Percentiles rank a stretch among this genome's conserved stretches.
These are phyloP conservation scores for Oxystoma pomonae DNA, from an alignment of 2,888 invertebrate species.

Conservation along the genomic window DNA sequence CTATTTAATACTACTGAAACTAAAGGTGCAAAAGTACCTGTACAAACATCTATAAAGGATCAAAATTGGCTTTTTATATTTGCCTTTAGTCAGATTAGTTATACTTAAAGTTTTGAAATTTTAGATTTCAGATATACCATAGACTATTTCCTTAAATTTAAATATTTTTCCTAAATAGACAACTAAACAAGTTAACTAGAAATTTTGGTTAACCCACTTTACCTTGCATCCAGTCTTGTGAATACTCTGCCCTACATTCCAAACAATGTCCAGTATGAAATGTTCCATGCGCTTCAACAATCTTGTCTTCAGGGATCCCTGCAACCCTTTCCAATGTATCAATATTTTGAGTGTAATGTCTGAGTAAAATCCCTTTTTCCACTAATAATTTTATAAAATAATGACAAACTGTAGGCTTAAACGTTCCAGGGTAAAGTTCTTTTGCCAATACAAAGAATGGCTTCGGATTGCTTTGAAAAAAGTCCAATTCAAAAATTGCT, in stretches of 20 bases:
- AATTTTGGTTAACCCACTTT: no score
- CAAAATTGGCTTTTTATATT: no score
- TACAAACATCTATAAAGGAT: no score
- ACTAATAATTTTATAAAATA: constrained; percentile 83
- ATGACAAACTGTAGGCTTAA: constrained; percentile 86
- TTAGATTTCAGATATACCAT: no score
- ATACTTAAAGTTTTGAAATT: no score
- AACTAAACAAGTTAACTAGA: no score
- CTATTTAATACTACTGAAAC: no score
- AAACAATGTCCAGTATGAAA: constrained; percentile 86
- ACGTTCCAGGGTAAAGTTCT: constrained; percentile 81
- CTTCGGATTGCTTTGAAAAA: constrained; percentile 82
- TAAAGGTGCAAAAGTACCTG: no score
- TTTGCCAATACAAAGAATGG: constrained; percentile 91
- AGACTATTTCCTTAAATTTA: no score
- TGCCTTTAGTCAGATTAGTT: no score
- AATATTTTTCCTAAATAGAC: no score
- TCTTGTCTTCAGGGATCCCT: constrained; percentile 74
- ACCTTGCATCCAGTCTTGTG: constrained; percentile 86
- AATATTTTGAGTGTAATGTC: constrained; percentile 89
- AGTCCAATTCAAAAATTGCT: constrained; percentile 87
- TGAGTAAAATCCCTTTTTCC: constrained; percentile 72
- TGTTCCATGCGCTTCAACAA: constrained; percentile 94
- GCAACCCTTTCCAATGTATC: constrained; percentile 88
- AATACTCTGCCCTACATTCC: constrained; percentile 67